phyloP scores from a whole-genome alignment of 2,113 vertebrate species.

The Hirundichthys speculiger region DNA sequence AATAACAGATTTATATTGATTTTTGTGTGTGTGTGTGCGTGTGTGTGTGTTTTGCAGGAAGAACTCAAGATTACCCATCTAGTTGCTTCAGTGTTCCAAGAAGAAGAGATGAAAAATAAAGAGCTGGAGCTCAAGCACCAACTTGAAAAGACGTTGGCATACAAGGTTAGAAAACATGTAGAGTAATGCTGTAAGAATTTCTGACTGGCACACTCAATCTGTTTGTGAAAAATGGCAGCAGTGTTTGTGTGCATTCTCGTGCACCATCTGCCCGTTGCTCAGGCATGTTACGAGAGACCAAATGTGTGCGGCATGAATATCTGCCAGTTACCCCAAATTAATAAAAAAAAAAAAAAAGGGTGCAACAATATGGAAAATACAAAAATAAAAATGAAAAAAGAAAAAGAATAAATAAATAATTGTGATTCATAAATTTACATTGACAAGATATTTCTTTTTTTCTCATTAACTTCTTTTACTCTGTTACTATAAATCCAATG shows the following conservation, averaged over 20 bases:
- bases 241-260: conserved; percentile 27
- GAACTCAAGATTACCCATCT: conserved; percentile 91
- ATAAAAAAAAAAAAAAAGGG: too few relatives aligned
- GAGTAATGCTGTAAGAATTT: conserved; percentile 40
- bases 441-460: too few relatives aligned
- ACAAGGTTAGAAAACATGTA: conserved; percentile 79
- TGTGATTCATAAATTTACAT: too few relatives aligned
- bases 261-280: conserved; percentile 1
- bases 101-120: conserved; percentile 85
- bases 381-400: too few relatives aligned
- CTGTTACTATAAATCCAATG: too few relatives aligned
- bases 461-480: too few relatives aligned
- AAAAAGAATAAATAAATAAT: too few relatives aligned
- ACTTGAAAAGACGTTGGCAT: conserved; percentile 78
- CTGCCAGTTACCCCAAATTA: neutral
- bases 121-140: conserved; percentile 83
- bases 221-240: conserved; percentile 8
- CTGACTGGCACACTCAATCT: conserved; percentile 19
- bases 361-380: too few relatives aligned
- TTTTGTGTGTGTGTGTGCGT: too few relatives aligned
- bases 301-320: conserved; percentile 54
- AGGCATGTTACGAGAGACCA: conserved; percentile 53
- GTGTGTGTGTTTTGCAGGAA: conserved; percentile 79
- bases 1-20: conserved; percentile 3
- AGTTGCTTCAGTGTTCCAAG: conserved; percentile 80